Evolutionary conservation across 2,888 invertebrate genomes (phyloP), one percentile per base, ranked within the genome.

Genomic region (Congeria kusceri): DNA sequence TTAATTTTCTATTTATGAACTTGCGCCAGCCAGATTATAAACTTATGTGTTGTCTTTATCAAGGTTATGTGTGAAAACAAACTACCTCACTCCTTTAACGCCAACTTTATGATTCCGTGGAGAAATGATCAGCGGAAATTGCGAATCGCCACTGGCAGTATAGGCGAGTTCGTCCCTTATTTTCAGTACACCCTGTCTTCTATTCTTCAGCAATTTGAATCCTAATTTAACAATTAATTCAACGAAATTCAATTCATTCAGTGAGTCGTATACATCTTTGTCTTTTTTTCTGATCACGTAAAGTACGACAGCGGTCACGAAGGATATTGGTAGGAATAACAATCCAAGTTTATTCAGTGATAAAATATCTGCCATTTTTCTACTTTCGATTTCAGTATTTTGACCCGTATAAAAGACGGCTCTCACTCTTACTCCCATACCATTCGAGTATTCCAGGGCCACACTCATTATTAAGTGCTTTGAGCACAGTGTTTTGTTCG

Each of bases 161-260:
- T 80, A 80, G 2, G 77, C 73, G 23, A 80, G 47, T 18, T 61
- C 53, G 27, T 66, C 73, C 9, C 57, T 53, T 28, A 80, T 53
- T 11, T 56, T 61, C 2, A 80, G 46, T 7, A 32, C 66, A 3
- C 80, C 80, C 58, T 73, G 77, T 62, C 46, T 59, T 2, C 57
- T 61, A 28, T 56, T 27, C 39, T 29, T 44, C 4, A 76, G 44
- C 13, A 63, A 27, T 25, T 70, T 70, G 29, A 63, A 75, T 49
- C 74, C 39, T 23, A 80, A 25, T 28, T 73, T 77, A 3, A 77
- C 58, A 11, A 73, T 18, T 11, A 73, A 49, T 47, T 58, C 28
- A 29, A 59, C n/a, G 63, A 57, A 77, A 0, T 58, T 64, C 23
- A 67, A 53, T 29, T 58, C 28, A 28, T 57, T 32, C 62, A 44